Evolutionary conservation across 2,888 invertebrate genomes (phyloP).

Genomic region (Sesamia inferens): DNA sequence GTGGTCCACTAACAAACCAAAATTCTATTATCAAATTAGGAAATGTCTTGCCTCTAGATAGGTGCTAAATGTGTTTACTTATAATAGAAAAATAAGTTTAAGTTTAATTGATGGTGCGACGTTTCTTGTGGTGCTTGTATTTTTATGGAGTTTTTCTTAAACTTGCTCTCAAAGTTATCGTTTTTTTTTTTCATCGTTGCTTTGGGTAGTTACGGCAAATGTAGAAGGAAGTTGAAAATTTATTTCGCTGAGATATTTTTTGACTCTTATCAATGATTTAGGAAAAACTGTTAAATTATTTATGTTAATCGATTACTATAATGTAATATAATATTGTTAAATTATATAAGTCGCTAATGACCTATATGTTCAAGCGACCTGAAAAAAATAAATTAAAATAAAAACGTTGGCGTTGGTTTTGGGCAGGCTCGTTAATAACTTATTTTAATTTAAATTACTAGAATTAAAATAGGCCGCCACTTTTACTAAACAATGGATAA

Average conservation of each 20-base stretch:
- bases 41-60: constrained; percentile 76
- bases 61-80: constrained; percentile 56
- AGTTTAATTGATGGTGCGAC: constrained; percentile 21
- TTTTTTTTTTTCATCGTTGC: too few species aligned
- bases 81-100: constrained; percentile 48
- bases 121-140: neutral
- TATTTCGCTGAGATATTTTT: too few species aligned
- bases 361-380: too few species aligned
- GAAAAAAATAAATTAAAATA: too few species aligned
- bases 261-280: too few species aligned
- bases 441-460: neutral
- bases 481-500: constrained; percentile 23
- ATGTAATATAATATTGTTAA: too few species aligned
- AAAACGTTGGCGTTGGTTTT: neutral
- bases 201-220: too few species aligned
- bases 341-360: too few species aligned
- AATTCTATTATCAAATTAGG: constrained; percentile 87
- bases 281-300: too few species aligned
- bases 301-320: too few species aligned
- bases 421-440: neutral
- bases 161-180: neutral
- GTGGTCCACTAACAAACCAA: constrained; percentile 84
- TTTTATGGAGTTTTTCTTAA: neutral
- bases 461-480: neutral
- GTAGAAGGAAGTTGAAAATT: too few species aligned